phyloP scores from a whole-genome alignment of 2,888 invertebrate species.

The Hydroisotoma schaefferi region DNA sequence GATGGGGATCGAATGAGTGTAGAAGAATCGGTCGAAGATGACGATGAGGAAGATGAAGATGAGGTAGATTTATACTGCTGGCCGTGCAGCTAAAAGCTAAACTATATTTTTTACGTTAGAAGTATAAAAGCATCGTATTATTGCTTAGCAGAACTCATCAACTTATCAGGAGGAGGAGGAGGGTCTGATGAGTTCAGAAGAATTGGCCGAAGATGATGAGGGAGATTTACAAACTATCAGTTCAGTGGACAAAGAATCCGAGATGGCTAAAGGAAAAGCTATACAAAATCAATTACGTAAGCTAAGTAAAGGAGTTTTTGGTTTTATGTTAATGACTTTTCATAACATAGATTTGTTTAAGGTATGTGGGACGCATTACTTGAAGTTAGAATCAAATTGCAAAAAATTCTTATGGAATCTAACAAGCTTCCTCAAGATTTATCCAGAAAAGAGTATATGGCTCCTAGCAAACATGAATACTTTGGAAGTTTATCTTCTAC shows the following conservation, averaged over 20 bases:
- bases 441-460: too few species aligned
- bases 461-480: too few species aligned
- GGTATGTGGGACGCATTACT: constrained; percentile 73
- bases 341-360: constrained; percentile 18
- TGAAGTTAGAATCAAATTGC: constrained; percentile 81
- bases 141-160: too few species aligned
- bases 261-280: constrained; percentile 52
- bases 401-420: constrained; percentile 69
- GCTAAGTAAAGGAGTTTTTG: constrained; percentile 22
- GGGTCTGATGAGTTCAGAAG: constrained; percentile 28
- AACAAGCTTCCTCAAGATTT: constrained; percentile 83
- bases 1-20: constrained; percentile 50
- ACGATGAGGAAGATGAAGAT: constrained; percentile 22
- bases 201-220: not conserved
- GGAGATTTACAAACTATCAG: constrained; percentile 45
- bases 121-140: too few species aligned
- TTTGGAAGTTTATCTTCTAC: constrained; percentile 53
- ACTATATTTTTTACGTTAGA: too few species aligned
- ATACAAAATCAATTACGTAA: constrained; percentile 51
- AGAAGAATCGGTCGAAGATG: constrained; percentile 45
- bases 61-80: too few species aligned
- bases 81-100: too few species aligned
- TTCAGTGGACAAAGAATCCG: constrained; percentile 48
- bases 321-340: not conserved
- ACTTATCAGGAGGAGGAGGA: constrained; percentile 17